Conservation (phyloP, 2,113 vertebrate species). For the Danionella cerebrum region DNA sequence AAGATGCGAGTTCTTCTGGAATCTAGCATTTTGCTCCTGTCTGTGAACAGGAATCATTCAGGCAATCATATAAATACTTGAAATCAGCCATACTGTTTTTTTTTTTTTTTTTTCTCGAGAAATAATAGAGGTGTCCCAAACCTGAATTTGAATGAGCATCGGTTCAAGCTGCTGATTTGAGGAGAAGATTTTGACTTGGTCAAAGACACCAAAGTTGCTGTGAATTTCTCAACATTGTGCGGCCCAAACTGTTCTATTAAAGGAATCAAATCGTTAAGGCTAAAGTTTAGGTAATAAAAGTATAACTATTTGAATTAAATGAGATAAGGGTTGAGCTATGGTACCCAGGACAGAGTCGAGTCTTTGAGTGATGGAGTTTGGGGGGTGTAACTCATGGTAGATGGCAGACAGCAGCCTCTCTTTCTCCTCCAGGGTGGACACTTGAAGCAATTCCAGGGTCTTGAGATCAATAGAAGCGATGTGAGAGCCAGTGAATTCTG, state of each 20-base stretch:
- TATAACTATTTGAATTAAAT: background rate
- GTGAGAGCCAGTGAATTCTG: conserved; percentile 58
- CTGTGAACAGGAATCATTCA: conserved; percentile 30
- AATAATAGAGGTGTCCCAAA: background rate
- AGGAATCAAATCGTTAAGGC: background rate
- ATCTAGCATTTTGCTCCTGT: conserved; percentile 38
- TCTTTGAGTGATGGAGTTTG: conserved; percentile 41
- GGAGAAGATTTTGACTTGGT: conserved; percentile 49
- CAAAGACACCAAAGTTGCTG: conserved; percentile 41
- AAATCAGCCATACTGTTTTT: too few species aligned
- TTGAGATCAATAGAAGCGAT: conserved; percentile 55
- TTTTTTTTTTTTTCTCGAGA: too few species aligned
- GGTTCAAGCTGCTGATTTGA: conserved; percentile 44
- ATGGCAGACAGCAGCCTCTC: conserved; percentile 62
- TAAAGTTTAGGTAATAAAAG: background rate
- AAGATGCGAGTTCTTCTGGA: conserved; percentile 51
- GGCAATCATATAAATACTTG: background rate
- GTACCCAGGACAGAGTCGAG: conserved; percentile 58
- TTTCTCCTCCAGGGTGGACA: conserved; percentile 54
- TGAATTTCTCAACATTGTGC: conserved; percentile 46
- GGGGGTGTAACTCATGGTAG: conserved; percentile 62
- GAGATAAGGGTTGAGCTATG: background rate
- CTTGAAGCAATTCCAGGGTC: conserved; percentile 55
- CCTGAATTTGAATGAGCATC: conserved; percentile 47
- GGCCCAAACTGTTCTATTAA: conserved; percentile 39